A percentile compares a stretch with the other conserved stretches of the same genome.
Evolutionary conservation across 2,113 vertebrate genomes (phyloP).

Genomic region (human): GRCh38 chr13:41601501-41602000

Average conservation of each 20-base stretch:
- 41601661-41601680: not conserved
- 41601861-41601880: not conserved
- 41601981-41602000: conserved; percentile 37
- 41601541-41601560: not conserved
- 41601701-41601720: not conserved
- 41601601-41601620: not conserved
- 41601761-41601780: rapidly evolving
- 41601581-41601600: conserved; percentile 5
- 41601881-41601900: not conserved
- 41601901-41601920: conserved; percentile 11
- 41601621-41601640: conserved; percentile 1
- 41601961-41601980: conserved; percentile 13
- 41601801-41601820: not conserved
- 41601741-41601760: not conserved
- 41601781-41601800: not conserved
- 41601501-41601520: conserved; percentile 15
- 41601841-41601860: not conserved
- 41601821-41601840: not conserved
- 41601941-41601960: conserved; percentile 40
- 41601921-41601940: conserved; percentile 10
- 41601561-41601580: not conserved
- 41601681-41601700: not conserved
- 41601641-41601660: not conserved
- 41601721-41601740: not conserved
- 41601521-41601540: conserved; percentile 6